Evolutionary conservation across 2,888 invertebrate species (phyloP).

Genomic region (Achlya flavicornis): DNA sequence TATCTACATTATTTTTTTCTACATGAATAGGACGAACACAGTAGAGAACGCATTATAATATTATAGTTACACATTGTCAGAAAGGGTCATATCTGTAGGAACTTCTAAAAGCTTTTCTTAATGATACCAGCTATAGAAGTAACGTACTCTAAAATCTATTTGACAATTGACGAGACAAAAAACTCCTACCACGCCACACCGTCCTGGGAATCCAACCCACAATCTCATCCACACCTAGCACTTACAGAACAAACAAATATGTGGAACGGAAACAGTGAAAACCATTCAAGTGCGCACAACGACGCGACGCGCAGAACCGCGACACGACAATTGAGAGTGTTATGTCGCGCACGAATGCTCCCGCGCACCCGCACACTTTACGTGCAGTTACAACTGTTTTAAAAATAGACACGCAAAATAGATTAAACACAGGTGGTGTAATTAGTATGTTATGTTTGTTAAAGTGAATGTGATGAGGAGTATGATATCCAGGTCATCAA

Average conservation of each 20-base stretch:
- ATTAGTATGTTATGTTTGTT: not conserved
- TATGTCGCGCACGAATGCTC: slow-evolving; percentile 33
- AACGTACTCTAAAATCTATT: too few relatives aligned
- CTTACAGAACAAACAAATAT: slow-evolving; percentile 5
- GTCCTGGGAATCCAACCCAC: slow-evolving; percentile 17
- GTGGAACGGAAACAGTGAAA: slow-evolving; percentile 6
- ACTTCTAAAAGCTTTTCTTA: too few relatives aligned
- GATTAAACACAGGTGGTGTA: not conserved
- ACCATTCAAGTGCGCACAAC: slow-evolving; percentile 6
- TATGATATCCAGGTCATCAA: not conserved
- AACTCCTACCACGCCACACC: slow-evolving; percentile 10
- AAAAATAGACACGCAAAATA: not conserved
- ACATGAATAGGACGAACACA: too few relatives aligned
- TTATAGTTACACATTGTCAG: too few relatives aligned
- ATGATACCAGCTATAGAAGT: too few relatives aligned
- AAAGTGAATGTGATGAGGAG: not conserved
- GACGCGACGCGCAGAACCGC: slow-evolving; percentile 6
- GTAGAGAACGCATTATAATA: too few relatives aligned
- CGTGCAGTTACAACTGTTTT: not conserved
- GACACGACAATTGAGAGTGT: slow-evolving; percentile 22
- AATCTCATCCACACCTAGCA: slow-evolving; percentile 24
- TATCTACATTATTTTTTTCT: too few relatives aligned
- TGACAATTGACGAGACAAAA: too few relatives aligned
- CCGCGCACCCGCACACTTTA: slow-evolving; percentile 17
- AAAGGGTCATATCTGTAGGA: too few relatives aligned